These are phyloP conservation scores for Zapus hudsonius DNA, from an alignment of 2,113 vertebrate species.

Conservation along the genomic window DNA sequence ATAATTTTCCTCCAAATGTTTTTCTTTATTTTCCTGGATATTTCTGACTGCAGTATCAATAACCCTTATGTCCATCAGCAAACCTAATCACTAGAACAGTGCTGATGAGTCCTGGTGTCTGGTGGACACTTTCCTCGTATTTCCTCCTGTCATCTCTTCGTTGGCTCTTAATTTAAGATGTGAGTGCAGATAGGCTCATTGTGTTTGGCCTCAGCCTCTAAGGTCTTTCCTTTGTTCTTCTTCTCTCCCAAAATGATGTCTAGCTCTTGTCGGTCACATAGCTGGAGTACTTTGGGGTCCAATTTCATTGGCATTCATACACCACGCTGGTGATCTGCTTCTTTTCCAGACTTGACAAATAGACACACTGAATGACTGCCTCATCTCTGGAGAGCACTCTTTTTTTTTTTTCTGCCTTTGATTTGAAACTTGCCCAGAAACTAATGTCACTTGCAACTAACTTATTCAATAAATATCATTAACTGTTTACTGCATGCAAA, in stretches of 20 bases:
- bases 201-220: background rate
- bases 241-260: background rate
- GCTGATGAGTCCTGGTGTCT: background rate
- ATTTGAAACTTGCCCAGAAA: conserved; percentile 34
- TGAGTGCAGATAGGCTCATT: background rate
- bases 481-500: background rate
- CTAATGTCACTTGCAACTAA: conserved; percentile 31
- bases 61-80: background rate
- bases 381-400: background rate
- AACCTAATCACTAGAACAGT: conserved; percentile 8
- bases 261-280: background rate
- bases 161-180: background rate
- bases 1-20: conserved; percentile 11
- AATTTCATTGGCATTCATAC: conserved; percentile 8
- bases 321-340: background rate
- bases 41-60: conserved; percentile 2
- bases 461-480: conserved; percentile 43
- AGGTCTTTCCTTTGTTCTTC: background rate
- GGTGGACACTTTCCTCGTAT: background rate
- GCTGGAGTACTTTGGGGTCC: background rate
- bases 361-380: too few relatives aligned
- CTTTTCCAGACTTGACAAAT: background rate
- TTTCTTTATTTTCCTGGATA: conserved; percentile 21
- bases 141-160: background rate
- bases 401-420: conserved; percentile 4